Evolutionary conservation across 1,140 invertebrate genomes (phyloP).

Genomic region (Zaprionus kolodkinae): DNA sequence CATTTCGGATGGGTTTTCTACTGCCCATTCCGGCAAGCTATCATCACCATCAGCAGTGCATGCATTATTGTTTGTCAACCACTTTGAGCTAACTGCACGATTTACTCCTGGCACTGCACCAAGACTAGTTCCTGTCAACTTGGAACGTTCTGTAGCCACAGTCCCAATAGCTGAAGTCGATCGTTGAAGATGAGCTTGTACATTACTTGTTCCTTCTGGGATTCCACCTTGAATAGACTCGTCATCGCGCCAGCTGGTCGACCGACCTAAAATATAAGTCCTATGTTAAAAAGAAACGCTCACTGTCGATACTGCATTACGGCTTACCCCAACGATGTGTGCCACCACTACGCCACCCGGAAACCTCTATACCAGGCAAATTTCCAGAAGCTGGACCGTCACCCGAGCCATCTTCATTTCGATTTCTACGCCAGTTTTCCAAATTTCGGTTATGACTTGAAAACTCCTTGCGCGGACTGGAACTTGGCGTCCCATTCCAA

Average conservation of each 20-base stretch:
- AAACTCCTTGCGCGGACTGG: constrained; percentile 87
- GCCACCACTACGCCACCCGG: constrained; percentile 65
- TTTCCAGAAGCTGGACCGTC: constrained; percentile 47
- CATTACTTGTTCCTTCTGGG: constrained; percentile 51
- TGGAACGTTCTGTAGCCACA: constrained; percentile 33
- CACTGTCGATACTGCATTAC: too few species aligned
- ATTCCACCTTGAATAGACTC: constrained; percentile 68
- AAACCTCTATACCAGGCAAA: constrained; percentile 37
- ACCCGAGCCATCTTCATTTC: constrained; percentile 84
- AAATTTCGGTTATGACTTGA: constrained; percentile 86
- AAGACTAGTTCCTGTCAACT: constrained; percentile 6
- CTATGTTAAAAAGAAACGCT: not conserved
- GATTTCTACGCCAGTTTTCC: constrained; percentile 88
- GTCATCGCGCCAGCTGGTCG: constrained; percentile 88
- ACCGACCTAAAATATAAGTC: constrained; percentile 71
- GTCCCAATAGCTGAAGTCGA: constrained; percentile 69
- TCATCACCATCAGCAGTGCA: constrained; percentile 85
- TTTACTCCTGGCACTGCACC: not conserved
- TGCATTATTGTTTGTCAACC: constrained; percentile 33
- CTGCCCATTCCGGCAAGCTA: constrained; percentile 91
- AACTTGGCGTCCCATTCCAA: constrained; percentile 86
- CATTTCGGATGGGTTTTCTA: constrained; percentile 90
- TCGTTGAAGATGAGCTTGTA: constrained; percentile 49
- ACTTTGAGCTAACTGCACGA: constrained; percentile 46
- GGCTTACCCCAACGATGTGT: constrained; percentile 72